Base-by-base conservation (phyloP, 2,888 invertebrate genomes). In the Eupithecia subumbrata region DNA sequence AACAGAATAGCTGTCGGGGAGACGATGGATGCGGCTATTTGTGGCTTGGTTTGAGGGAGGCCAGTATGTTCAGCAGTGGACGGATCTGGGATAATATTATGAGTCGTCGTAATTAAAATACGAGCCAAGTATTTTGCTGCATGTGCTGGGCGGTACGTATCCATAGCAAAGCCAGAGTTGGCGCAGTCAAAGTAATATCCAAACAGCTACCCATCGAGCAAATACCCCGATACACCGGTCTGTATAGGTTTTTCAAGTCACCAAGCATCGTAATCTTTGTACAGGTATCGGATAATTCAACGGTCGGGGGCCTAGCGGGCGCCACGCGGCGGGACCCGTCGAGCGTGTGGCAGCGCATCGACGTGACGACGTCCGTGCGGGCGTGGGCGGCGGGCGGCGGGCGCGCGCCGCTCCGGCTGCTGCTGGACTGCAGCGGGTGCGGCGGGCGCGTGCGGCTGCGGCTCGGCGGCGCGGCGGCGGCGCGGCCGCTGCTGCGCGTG, bases 351-450 rank as follows among this genome's bases (percentile, higher is more conserved):
- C 97, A 97, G 90, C 97, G 97, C 84, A 95, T 98, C 83, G 98
- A 98, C 92, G 95, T 98, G 83, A 98, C 98, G 79, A 94, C 95
- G 77, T 97, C 97, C 70, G 97, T 97, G 76, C 96, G 96, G 82
- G 95, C 96, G 82, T 98, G 98, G 98, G 89, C 95, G 85, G 89
- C 94, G 60, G 82, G 76, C 25, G 92, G 91, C 82, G 93, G 96
- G 80, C 96, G 96, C 84, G 83, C 79, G 40, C 92, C 93, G 82
- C 95, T 98, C 83, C 96, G 97, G 73, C 95, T 98, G 75, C 95
- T 98, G 84, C 97, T 98, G 82, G 98, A 98, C 92, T 98, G 98
- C 92, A 97, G 97, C 83, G 98, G 98, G 75, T 98, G 98, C 91
- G 96, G 96, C 70, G 96, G 96, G 72, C 95, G 97, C 92, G 97